phyloP scores from a whole-genome alignment of 2,113 vertebrate genomes.

The Bubalus kerabau region DNA sequence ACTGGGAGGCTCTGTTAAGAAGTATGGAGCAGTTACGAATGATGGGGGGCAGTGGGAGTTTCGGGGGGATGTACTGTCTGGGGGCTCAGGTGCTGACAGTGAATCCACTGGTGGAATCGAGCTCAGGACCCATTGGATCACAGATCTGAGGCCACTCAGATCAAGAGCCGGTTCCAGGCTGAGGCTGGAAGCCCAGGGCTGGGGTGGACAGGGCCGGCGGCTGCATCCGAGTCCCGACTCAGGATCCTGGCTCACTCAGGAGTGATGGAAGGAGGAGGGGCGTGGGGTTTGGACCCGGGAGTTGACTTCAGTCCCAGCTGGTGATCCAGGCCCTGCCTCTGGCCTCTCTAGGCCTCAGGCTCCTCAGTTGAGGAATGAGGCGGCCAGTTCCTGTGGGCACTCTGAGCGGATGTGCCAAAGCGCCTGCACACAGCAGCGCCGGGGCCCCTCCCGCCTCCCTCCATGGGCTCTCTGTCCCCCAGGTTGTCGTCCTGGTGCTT shows the following conservation, averaged over 20 bases:
- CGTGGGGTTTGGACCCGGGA: background rate
- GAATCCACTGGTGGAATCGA: background rate
- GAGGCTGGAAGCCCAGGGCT: background rate
- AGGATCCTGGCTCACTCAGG: background rate
- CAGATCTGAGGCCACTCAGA: background rate
- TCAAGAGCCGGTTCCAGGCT: background rate
- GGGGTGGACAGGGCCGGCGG: background rate
- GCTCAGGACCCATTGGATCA: background rate
- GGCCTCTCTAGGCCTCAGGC: background rate
- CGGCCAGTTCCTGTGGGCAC: too few relatives aligned
- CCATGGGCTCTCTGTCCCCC: background rate
- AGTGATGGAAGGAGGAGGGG: background rate
- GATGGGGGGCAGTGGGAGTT: background rate
- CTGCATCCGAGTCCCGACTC: background rate
- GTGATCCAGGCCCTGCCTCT: background rate
- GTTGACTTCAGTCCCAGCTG: background rate
- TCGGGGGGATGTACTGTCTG: accelerated
- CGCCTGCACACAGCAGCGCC: background rate
- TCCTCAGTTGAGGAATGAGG: background rate
- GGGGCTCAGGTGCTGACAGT: background rate
- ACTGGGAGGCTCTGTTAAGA: background rate
- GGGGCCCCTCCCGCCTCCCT: accelerated
- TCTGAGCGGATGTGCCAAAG: background rate
- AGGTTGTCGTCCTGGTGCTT: background rate
- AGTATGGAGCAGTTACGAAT: background rate